Conservation (phyloP, 2,888 invertebrate genomes). For the Lepidocyrtinus sp. region DNA sequence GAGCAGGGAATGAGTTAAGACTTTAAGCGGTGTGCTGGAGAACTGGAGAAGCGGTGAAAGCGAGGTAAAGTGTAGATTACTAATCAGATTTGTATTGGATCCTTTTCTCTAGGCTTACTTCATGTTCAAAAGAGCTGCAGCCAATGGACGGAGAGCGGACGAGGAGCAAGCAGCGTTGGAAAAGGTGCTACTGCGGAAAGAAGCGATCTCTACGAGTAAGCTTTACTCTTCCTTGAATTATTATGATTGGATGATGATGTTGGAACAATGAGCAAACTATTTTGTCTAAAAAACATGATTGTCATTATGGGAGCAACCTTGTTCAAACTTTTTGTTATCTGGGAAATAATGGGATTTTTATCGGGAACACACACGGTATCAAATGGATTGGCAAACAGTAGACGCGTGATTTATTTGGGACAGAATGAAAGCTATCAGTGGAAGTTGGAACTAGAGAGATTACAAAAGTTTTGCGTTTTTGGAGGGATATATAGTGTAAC, state of each 20-base stretch:
- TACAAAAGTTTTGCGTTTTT: too few relatives aligned
- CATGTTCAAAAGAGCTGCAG: conserved; percentile 30
- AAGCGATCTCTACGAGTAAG: conserved; percentile 44
- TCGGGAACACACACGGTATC: not conserved
- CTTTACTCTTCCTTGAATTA: conserved; percentile 12
- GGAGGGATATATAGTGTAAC: too few relatives aligned
- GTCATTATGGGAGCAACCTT: not conserved
- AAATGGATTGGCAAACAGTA: conserved; percentile 47
- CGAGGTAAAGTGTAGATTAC: not conserved
- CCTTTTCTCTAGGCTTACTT: conserved; percentile 42
- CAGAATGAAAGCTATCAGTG: too few relatives aligned
- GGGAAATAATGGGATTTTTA: conserved; percentile 18
- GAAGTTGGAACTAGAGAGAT: too few relatives aligned
- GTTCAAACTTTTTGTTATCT: not conserved
- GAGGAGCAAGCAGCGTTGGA: conserved; percentile 54
- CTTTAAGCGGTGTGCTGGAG: too few relatives aligned
- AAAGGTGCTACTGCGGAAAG: conserved; percentile 52
- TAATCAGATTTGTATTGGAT: conserved; percentile 9
- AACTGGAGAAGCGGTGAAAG: too few relatives aligned
- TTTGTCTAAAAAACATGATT: conserved; percentile 15
- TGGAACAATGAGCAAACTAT: conserved; percentile 21
- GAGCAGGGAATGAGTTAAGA: too few relatives aligned
- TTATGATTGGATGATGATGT: conserved; percentile 19
- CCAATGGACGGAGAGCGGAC: conserved; percentile 31
- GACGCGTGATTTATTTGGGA: conserved; percentile 40